Evolutionary conservation across 2,888 invertebrate genomes (phyloP).

Genomic region (Hoplodrina ambigua): DNA sequence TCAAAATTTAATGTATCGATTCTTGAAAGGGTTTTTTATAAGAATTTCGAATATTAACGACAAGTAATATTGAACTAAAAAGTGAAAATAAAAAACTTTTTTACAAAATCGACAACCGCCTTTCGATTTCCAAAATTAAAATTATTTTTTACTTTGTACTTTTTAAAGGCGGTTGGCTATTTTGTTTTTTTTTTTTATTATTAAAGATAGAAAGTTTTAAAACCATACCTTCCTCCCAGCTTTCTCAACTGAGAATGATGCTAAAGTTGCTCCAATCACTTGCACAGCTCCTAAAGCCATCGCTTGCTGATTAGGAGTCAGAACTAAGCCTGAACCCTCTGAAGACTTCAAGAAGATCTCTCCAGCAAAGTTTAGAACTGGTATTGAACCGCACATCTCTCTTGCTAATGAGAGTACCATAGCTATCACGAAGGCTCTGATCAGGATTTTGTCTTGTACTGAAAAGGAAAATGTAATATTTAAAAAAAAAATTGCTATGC

Average conservation of each 20-base stretch:
- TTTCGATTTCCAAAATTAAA: too few species aligned
- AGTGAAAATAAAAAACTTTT: too few species aligned
- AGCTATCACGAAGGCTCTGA: conserved; percentile 80
- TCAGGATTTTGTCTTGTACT: conserved; percentile 81
- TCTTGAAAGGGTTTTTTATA: too few species aligned
- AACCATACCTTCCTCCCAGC: conserved; percentile 81
- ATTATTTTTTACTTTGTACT: too few species aligned
- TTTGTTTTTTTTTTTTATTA: too few species aligned
- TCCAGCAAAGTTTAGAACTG: conserved; percentile 84
- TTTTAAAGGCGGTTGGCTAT: too few species aligned
- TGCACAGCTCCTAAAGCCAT: conserved; percentile 85
- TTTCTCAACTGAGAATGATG: conserved; percentile 80
- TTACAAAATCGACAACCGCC: too few species aligned
- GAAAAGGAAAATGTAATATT: conserved; percentile 53
- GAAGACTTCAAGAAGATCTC: conserved; percentile 81
- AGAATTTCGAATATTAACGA: too few species aligned
- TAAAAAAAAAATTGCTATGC: background rate
- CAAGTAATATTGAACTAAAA: too few species aligned
- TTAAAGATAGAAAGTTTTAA: background rate
- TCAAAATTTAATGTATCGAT: too few species aligned
- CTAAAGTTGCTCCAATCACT: conserved; percentile 79
- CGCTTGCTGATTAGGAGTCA: conserved; percentile 85
- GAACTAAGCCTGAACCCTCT: conserved; percentile 68
- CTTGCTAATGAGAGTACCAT: conserved; percentile 75
- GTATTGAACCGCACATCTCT: conserved; percentile 83